Evolutionary conservation across 1,140 invertebrate species (phyloP).

Genomic region (Drosophila arizonae): DNA sequence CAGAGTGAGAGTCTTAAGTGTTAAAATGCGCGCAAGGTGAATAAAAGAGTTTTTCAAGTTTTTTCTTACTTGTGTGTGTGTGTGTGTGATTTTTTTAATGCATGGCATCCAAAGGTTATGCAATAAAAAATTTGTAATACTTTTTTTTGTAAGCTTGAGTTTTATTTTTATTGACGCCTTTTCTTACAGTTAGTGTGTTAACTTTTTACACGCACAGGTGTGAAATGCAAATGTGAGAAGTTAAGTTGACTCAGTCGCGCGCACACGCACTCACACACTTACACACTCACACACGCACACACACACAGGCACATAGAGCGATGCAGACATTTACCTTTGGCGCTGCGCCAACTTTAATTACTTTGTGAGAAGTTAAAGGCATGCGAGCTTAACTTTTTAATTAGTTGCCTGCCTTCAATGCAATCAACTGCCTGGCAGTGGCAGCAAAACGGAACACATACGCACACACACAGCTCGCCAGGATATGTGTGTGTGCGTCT

Average conservation of each 20-base stretch:
- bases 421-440: conserved; percentile 60
- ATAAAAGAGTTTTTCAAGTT: conserved; percentile 24
- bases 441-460: conserved; percentile 22
- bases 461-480: not conserved
- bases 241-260: conserved; percentile 42
- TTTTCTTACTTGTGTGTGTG: no score
- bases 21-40: conserved; percentile 20
- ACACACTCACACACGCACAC: not conserved
- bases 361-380: conserved; percentile 78
- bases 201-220: conserved; percentile 70
- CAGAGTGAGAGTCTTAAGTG: conserved; percentile 6
- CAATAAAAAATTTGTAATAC: conserved; percentile 46
- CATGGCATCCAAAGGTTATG: conserved; percentile 42
- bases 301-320: not conserved
- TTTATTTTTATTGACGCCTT: conserved; percentile 46
- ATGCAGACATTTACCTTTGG: conserved; percentile 44
- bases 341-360: conserved; percentile 74
- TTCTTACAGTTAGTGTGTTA: conserved; percentile 62
- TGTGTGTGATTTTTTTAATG: conserved; percentile 28
- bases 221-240: conserved; percentile 76
- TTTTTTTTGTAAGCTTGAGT: conserved; percentile 41
- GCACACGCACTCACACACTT: not conserved
- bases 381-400: conserved; percentile 78
- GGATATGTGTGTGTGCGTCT: conserved; percentile 5
- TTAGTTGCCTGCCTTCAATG: conserved; percentile 75